phyloP scores from a whole-genome alignment of 2,113 vertebrate species.

The Emydocephalus ijimae region DNA sequence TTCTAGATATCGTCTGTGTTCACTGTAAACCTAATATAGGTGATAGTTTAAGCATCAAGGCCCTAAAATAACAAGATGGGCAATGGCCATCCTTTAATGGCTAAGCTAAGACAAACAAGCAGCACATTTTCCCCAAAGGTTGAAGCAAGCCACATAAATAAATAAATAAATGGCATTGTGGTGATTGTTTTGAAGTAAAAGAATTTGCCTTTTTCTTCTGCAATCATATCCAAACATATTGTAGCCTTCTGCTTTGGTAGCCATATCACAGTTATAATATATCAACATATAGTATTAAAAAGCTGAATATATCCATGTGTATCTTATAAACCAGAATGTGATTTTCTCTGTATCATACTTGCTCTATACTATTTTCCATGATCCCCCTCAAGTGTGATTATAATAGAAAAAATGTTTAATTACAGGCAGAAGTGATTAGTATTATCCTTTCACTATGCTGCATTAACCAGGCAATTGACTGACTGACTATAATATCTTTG shows the following conservation, averaged over 20 bases:
- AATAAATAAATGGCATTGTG: no score
- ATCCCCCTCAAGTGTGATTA: background rate
- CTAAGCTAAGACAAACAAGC: background rate
- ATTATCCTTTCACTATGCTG: conserved; percentile 2
- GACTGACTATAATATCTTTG: background rate
- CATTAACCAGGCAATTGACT: conserved; percentile 8
- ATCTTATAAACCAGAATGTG: conserved; percentile 37
- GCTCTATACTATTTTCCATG: background rate
- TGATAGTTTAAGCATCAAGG: background rate
- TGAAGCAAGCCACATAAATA: background rate
- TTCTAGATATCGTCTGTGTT: background rate
- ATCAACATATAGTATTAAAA: conserved; percentile 54
- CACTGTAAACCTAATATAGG: background rate
- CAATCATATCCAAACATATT: background rate
- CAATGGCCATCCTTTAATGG: background rate
- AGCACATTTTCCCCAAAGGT: background rate
- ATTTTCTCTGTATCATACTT: conserved; percentile 46
- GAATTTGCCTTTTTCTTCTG: background rate
- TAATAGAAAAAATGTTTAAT: background rate
- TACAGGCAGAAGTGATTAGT: conserved; percentile 17
- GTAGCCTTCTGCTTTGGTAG: background rate
- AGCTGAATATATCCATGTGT: conserved; percentile 57
- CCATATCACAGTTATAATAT: conserved; percentile 25
- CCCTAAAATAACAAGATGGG: background rate
- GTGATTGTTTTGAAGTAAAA: background rate